Conservation (phyloP, 2,113 vertebrate genomes). For the Mystacornis crossleyi region DNA sequence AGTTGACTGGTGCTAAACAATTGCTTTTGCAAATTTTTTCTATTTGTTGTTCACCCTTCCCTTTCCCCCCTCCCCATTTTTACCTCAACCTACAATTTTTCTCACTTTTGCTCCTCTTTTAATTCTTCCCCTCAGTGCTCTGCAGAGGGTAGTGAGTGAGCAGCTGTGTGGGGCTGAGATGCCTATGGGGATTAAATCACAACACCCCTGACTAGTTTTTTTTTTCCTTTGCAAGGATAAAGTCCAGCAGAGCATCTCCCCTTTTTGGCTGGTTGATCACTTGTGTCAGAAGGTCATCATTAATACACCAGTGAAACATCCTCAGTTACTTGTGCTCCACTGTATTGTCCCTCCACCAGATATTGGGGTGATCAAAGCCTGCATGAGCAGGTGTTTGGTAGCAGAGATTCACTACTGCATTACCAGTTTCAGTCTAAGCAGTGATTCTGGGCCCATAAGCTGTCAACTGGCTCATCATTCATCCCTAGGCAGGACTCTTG, state of each 20-base stretch:
- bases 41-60: not conserved
- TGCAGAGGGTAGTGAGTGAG: not conserved
- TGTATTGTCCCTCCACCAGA: not conserved
- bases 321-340: not conserved
- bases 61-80: rapidly evolving
- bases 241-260: not conserved
- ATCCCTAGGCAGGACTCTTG: not conserved
- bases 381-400: not conserved
- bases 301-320: not conserved
- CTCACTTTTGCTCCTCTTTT: not conserved
- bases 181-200: not conserved
- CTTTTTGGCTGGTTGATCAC: not conserved
- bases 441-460: not conserved
- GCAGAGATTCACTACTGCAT: not conserved
- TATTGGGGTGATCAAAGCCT: not conserved
- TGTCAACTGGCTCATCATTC: not conserved
- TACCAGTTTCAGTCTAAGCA: not conserved
- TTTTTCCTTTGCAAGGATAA: not conserved
- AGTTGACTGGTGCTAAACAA: not conserved
- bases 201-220: not conserved
- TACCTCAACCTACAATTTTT: not conserved
- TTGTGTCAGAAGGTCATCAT: not conserved
- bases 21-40: not conserved
- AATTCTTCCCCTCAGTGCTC: not conserved
- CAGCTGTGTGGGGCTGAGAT: not conserved